Conservation (phyloP, 2,888 invertebrate genomes). For the Eledona agricola region DNA sequence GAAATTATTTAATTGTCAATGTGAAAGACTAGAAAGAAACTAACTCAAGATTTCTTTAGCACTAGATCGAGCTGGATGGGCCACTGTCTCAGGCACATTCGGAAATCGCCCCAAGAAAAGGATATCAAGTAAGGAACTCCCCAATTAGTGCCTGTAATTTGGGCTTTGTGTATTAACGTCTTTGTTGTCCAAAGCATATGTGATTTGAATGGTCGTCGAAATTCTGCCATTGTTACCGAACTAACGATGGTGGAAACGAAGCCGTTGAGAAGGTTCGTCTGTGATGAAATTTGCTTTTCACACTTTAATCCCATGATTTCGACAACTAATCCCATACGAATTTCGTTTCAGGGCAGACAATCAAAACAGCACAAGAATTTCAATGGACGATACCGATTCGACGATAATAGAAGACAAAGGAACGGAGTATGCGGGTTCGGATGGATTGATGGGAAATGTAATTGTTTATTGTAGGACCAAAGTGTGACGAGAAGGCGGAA, state of each 20-base stretch:
- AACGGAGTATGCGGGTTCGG: slow-evolving; percentile 28
- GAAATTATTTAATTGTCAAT: no score
- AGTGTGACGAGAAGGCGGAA: slow-evolving; percentile 19
- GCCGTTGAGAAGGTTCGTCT: slow-evolving; percentile 40
- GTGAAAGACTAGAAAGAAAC: no score
- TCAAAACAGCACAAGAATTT: slow-evolving; percentile 1
- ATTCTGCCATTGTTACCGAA: slow-evolving; percentile 39
- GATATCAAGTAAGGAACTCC: slow-evolving; percentile 44
- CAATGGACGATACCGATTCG: slow-evolving; percentile 21
- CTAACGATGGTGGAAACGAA: slow-evolving; percentile 41
- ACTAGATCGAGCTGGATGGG: slow-evolving; percentile 41
- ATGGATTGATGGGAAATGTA: slow-evolving; percentile 2
- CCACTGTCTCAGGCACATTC: slow-evolving; percentile 43
- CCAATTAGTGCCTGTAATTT: background rate
- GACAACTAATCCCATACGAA: background rate
- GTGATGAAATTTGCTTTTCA: slow-evolving; percentile 4
- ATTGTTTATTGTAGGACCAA: slow-evolving; percentile 15
- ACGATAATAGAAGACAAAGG: slow-evolving; percentile 18
- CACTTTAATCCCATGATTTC: background rate
- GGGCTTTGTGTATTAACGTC: slow-evolving; percentile 20
- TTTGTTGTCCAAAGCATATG: slow-evolving; percentile 42
- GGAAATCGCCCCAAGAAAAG: slow-evolving; percentile 47
- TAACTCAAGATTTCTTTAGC: slow-evolving; percentile 30
- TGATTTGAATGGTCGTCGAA: slow-evolving; percentile 40
- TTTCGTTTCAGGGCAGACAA: slow-evolving; percentile 21